Evolutionary conservation across 2,113 vertebrate species (phyloP).

Genomic region (Rhipidura dahli): DNA sequence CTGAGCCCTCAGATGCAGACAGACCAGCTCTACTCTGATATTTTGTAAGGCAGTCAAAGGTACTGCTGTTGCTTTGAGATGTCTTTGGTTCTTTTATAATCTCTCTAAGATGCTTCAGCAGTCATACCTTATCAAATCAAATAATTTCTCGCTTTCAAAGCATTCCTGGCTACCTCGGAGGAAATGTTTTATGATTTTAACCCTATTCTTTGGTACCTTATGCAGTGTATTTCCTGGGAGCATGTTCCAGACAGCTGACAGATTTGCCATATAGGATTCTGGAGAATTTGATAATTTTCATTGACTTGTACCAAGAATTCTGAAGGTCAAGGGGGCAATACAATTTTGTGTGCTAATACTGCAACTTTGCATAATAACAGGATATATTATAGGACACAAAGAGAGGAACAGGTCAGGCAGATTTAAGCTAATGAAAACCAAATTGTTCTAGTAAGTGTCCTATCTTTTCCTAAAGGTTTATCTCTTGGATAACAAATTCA

Average conservation of each 20-base stretch:
- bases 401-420: constrained; percentile 61
- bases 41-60: neutral
- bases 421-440: constrained; percentile 65
- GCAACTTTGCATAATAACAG: constrained; percentile 29
- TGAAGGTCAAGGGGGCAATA: constrained; percentile 26
- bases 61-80: neutral
- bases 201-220: neutral
- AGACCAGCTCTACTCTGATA: neutral
- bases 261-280: neutral
- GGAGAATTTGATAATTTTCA: neutral
- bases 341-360: constrained; percentile 19
- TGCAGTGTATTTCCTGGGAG: neutral
- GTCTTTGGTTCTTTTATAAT: neutral
- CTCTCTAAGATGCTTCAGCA: neutral
- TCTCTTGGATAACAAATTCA: constrained; percentile 42
- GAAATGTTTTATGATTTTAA: neutral
- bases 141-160: neutral
- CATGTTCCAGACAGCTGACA: neutral
- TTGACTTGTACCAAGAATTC: neutral
- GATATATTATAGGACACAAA: constrained; percentile 29
- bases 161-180: neutral
- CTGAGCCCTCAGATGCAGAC: neutral
- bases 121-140: neutral
- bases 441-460: constrained; percentile 55
- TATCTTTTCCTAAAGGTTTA: constrained; percentile 56